Evolutionary conservation across 2,797 vertebrate genomes (phyloP), one percentile per base, ranked within the genome.

Genomic region (Diplodus sargus): DNA sequence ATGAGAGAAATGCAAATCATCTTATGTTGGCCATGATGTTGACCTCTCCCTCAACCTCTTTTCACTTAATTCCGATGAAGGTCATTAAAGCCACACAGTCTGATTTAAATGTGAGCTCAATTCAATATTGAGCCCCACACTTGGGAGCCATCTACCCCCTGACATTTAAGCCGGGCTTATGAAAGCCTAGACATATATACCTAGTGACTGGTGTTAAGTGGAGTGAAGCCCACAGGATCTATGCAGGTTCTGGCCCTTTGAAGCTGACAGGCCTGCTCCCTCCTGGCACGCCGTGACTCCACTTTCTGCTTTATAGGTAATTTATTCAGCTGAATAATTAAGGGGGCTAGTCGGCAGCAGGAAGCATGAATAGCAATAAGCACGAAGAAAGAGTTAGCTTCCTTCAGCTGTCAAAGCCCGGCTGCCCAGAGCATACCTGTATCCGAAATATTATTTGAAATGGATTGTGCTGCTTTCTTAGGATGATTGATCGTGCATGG

Each of bases 311-410:
- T 92, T 92, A 89, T 91, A 90, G 90, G 89, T 94, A 93, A 95
- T 94, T 94, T 93, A 94, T 94, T 90, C 92, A 83, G 76, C 75
- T 92, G 93, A 91, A 93, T 94, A 94, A 94, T 92, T 92, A 93
- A 91, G 91, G 39, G 30, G 87, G 70, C 79, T 80, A 83, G 90
- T 91, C 81, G 23, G 85, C 78, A 84, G 87, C 84, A 89, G 90
- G 83, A 85, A 84, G 82, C 82, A 90, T 91, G 93, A 90, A 93
- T 92, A 93, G 91, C 89, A 94, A 93, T 93, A 91, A 91, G 92
- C 58, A 83, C 14, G 16, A 78, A 83, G 85, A 89, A 87, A 87
- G 78, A 72, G 69, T 82, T 82, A 17, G 76, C 76, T 90, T 89
- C 85, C 86, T 85, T 85, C 81, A 85, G 74, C 83, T 70, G 56